Evolutionary conservation across 2,113 vertebrate genomes (phyloP), one percentile per base, ranked within the genome.

Genomic region (Eulacestoma nigropectus): DNA sequence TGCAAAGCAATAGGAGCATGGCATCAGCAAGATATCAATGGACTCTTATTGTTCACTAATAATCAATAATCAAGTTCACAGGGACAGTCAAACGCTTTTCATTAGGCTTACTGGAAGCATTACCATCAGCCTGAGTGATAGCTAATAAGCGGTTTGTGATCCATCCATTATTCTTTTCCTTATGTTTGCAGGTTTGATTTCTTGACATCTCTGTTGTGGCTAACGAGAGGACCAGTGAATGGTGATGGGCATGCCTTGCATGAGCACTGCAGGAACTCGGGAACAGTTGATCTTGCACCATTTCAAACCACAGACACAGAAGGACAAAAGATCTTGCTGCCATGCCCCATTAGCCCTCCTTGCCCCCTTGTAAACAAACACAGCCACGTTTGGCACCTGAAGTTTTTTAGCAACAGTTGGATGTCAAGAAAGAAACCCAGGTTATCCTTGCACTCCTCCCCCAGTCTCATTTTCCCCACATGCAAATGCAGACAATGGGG

Each of bases 11-110:
- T 69, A 90, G 88, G 92, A 96, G 69, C 32, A 83, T 16, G 69
- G 94, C 39, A 90, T 70, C 78, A 68, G 89, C 47, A 46, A 94
- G 81, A 80, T 93, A 92, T 80, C 94, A 96, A 87, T 90, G 14
- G n/a, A 84, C 65, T 94, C 72, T 97, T 90, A 93, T 65, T 18
- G 3, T 94, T 95, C 91, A 70, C 87, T 96, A 87, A 95, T 97
- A 96, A 97, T 96, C 95, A 90, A 96, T 96, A 93, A 59, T 55
- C 92, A 81, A 89, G 87, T 93, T 96, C 84, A 97, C 64, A 95
- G 88, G 89, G 89, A 81, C 67, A 96, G 80, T 75, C 79, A 96
- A 93, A 93, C 0, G 4, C 50, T 95, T 89, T 75, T 95, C 79
- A 97, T 96, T 89, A 96, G 82, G 84, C 83, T 93, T 95, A 95